Evolutionary conservation across 1,140 invertebrate species (phyloP).

Genomic region (Drosophila rhopaloa): DNA sequence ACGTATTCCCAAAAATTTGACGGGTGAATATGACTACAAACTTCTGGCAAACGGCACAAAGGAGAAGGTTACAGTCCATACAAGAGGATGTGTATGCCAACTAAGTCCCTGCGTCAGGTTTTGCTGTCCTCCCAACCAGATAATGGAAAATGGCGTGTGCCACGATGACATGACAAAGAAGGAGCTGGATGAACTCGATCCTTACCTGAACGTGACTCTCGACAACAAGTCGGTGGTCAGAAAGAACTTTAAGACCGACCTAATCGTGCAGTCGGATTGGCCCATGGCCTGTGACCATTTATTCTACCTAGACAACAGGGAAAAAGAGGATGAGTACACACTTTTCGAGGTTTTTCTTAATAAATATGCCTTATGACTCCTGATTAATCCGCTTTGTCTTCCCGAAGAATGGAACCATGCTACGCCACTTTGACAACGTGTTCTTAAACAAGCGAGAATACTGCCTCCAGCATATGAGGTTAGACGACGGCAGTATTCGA

Average conservation of each 20-base stretch:
- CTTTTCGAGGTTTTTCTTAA: slow-evolving; percentile 52
- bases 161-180: neutral
- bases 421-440: slow-evolving; percentile 2
- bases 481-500: neutral
- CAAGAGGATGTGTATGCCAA: slow-evolving; percentile 62
- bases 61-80: slow-evolving; percentile 27
- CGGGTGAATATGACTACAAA: slow-evolving; percentile 50
- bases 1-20: slow-evolving; percentile 44
- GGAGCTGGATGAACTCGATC: slow-evolving; percentile 24
- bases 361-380: neutral
- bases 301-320: slow-evolving; percentile 26
- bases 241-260: slow-evolving; percentile 38
- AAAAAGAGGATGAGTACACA: slow-evolving; percentile 33
- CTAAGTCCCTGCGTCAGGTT: slow-evolving; percentile 52
- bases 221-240: slow-evolving; percentile 13
- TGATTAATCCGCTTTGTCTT: neutral
- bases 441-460: slow-evolving; percentile 45
- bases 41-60: neutral
- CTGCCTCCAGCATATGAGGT: slow-evolving; percentile 46
- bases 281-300: slow-evolving; percentile 36
- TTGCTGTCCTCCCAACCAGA: slow-evolving; percentile 52
- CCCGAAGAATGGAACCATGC: slow-evolving; percentile 53
- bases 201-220: slow-evolving; percentile 42
- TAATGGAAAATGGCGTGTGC: slow-evolving; percentile 21
- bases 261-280: slow-evolving; percentile 47